Conservation (phyloP, 2,888 invertebrate genomes). For the Gymnocheta viridis region DNA sequence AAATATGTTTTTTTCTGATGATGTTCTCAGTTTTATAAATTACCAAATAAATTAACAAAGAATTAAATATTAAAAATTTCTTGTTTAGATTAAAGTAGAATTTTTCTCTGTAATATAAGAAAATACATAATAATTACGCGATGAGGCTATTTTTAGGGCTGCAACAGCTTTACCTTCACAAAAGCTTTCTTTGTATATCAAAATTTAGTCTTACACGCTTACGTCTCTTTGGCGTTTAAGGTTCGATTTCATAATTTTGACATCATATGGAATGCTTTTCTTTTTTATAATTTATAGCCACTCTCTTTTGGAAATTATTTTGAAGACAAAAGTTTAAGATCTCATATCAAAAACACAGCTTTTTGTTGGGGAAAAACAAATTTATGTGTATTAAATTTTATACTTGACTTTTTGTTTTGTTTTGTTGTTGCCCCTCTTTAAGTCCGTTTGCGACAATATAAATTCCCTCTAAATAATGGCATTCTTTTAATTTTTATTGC, state of each 20-base stretch:
- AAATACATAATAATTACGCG: too few relatives aligned
- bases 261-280: not conserved
- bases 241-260: not conserved
- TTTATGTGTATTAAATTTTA: constrained; percentile 10
- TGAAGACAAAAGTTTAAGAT: not conserved
- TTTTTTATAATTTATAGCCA: not conserved
- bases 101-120: not conserved
- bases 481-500: constrained; percentile 74
- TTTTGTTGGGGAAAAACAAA: not conserved
- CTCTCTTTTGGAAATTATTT: not conserved
- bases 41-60: not conserved
- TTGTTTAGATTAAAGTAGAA: not conserved
- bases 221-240: not conserved
- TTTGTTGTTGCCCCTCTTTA: not conserved
- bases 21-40: too few relatives aligned
- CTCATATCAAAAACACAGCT: not conserved
- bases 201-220: not conserved
- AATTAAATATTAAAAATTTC: not conserved
- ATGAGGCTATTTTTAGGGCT: too few relatives aligned
- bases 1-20: too few relatives aligned
- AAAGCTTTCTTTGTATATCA: too few relatives aligned
- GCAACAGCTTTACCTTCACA: too few relatives aligned
- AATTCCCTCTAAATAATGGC: constrained; percentile 45
- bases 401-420: not conserved
- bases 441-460: constrained; percentile 11